Evolutionary conservation across 2,797 vertebrate genomes (phyloP), one percentile per base, ranked within the genome.

Genomic region (Lithobates sylvaticus): DNA sequence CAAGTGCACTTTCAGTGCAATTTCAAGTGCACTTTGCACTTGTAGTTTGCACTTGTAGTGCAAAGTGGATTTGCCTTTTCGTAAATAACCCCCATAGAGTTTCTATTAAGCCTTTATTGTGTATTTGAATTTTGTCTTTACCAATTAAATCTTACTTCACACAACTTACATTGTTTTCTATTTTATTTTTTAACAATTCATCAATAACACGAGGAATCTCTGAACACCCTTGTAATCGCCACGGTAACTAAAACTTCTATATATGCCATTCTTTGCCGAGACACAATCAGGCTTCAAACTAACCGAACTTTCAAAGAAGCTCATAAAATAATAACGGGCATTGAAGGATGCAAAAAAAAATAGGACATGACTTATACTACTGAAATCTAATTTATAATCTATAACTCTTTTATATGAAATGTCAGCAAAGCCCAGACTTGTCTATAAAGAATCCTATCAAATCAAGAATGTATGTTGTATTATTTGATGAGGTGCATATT

Each of bases 331-430:
- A 82, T 90, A 90, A 90, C 84, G 89, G 86, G 71, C 88, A 90
- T 90, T 91, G 88, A 92, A 91, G 91, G 90, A 91, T 91, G 87
- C 88, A 91, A 86, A 90, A 88, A 88, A 91, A 89, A 81, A 91
- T 88, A 89, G 58, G 75, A 76, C 86, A 88, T 84, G 76, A 88
- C 86, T 90, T 90, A 91, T 90, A 90, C 81, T 80, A 88, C 74
- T 58, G 85, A 88, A 90, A 88, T 89, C 84, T 89, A 89, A 90
- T 91, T 91, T 89, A 90, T 89, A 88, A 90, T 80, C 75, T 88
- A 88, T 90, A 91, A 83, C 87, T 77, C 83, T 89, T 86, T 89
- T 89, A 89, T 91, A 89, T 79, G 88, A 91, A 89, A 90, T 90
- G 64, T 81, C 61, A 86, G 68, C 65, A 69, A 18, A 84, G 61